These are phyloP conservation scores for Podabrus alpinus DNA, from an alignment of 2,888 invertebrate genomes.

Conservation along the genomic window DNA sequence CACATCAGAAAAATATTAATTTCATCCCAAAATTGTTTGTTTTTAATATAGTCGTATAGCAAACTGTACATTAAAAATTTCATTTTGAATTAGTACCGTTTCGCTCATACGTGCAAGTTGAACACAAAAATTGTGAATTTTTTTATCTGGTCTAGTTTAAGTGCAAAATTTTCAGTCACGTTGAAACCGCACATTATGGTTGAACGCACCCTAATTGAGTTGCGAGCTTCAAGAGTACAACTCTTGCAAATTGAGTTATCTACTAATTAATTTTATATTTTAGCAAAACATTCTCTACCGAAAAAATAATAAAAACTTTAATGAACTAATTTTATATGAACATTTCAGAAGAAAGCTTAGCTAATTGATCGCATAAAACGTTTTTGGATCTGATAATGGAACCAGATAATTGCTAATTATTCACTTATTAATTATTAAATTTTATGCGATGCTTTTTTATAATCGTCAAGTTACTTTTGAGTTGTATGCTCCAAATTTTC, in stretches of 20 bases:
- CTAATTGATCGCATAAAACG: background rate
- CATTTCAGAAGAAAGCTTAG: background rate
- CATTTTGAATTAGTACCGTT: conserved; percentile 15
- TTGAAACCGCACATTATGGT: conserved; percentile 11
- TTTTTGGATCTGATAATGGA: background rate
- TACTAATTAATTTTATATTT: conserved; percentile 1
- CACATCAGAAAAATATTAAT: background rate
- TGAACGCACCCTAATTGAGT: conserved; percentile 14
- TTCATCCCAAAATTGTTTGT: background rate
- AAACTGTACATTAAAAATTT: conserved; percentile 1
- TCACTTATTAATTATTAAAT: background rate
- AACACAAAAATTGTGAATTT: conserved; percentile 10
- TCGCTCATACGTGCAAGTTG: conserved; percentile 5
- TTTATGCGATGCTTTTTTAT: background rate
- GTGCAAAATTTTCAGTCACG: conserved; percentile 16
- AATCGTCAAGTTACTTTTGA: too few relatives aligned
- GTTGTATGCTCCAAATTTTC: too few relatives aligned
- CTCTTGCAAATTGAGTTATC: conserved; percentile 7
- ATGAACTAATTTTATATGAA: background rate
- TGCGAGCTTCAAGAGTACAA: conserved; percentile 5
- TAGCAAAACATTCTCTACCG: background rate
- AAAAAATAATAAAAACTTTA: background rate
- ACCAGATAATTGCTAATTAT: background rate
- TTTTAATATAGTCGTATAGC: background rate
- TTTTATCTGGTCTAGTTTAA: conserved; percentile 1